phyloP scores from a whole-genome alignment of 2,888 invertebrate species.

The Hoplodrina blanda region DNA sequence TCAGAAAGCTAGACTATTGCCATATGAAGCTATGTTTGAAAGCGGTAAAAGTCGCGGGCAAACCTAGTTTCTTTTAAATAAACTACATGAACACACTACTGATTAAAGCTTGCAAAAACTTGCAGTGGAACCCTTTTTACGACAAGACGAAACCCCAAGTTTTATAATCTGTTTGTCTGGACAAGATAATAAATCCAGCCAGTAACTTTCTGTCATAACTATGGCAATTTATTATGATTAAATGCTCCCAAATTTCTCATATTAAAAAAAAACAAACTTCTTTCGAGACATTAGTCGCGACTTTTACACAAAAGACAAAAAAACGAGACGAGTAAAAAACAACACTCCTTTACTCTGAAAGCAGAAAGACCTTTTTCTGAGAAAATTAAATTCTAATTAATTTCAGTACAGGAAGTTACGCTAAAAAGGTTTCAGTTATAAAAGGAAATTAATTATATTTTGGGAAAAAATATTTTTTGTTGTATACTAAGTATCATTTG shows the following conservation, averaged over 20 bases:
- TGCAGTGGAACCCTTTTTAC: slow-evolving; percentile 3
- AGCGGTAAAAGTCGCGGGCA: no score
- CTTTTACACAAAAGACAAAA: slow-evolving; percentile 30
- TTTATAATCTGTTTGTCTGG: slow-evolving; percentile 26
- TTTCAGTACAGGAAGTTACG: slow-evolving; percentile 22
- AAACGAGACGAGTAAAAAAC: slow-evolving; percentile 33
- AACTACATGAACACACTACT: background rate
- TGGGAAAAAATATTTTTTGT: background rate
- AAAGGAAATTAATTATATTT: slow-evolving; percentile 34
- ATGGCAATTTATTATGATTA: slow-evolving; percentile 47
- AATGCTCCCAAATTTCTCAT: slow-evolving; percentile 45
- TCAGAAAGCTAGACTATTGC: no score
- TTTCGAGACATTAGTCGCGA: slow-evolving; percentile 28
- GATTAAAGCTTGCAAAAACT: background rate
- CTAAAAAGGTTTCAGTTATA: slow-evolving; percentile 38
- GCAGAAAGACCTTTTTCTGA: background rate
- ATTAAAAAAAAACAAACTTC: slow-evolving; percentile 54
- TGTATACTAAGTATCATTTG: slow-evolving; percentile 6
- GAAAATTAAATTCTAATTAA: slow-evolving; percentile 43
- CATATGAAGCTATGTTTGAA: no score
- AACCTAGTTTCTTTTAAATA: no score
- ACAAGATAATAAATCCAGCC: slow-evolving; percentile 33
- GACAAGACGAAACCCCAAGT: background rate
- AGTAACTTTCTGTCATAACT: slow-evolving; percentile 42
- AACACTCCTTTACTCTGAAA: slow-evolving; percentile 7